Evolutionary conservation across 2,113 vertebrate genomes (phyloP).

Genomic region (Otus sunia): DNA sequence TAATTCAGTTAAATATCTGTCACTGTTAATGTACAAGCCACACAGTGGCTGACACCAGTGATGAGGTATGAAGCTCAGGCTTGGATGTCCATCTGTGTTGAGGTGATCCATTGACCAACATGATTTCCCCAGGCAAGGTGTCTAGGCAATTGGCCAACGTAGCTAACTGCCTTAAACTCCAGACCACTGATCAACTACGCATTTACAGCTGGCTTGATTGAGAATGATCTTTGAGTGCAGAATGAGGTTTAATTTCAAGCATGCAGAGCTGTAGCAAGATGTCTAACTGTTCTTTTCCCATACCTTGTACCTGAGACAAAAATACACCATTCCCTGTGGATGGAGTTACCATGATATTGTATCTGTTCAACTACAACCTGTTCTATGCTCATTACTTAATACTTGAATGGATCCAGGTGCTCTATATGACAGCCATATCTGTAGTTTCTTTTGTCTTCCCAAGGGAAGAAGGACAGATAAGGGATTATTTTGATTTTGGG

Average conservation of each 20-base stretch:
- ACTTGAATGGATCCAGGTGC: neutral
- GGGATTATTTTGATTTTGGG: neutral
- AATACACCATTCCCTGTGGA: neutral
- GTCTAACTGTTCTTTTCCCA: neutral
- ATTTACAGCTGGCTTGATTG: neutral
- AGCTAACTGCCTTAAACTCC: neutral
- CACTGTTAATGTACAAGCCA: neutral
- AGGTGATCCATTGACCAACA: neutral
- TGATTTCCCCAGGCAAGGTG: neutral
- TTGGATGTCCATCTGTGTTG: neutral
- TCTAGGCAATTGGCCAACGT: neutral
- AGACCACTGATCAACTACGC: neutral
- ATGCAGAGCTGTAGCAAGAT: neutral
- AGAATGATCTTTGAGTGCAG: neutral
- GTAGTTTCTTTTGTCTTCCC: neutral
- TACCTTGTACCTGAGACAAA: neutral
- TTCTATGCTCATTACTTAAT: neutral
- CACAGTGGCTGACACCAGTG: neutral
- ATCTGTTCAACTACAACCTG: neutral
- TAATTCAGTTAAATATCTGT: neutral
- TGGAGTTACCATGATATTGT: neutral
- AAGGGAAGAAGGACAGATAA: neutral
- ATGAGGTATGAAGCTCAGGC: neutral
- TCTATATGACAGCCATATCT: neutral
- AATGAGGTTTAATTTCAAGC: neutral